phyloP scores from a whole-genome alignment of 2,888 invertebrate genomes.

The Agriotes lineatus region DNA sequence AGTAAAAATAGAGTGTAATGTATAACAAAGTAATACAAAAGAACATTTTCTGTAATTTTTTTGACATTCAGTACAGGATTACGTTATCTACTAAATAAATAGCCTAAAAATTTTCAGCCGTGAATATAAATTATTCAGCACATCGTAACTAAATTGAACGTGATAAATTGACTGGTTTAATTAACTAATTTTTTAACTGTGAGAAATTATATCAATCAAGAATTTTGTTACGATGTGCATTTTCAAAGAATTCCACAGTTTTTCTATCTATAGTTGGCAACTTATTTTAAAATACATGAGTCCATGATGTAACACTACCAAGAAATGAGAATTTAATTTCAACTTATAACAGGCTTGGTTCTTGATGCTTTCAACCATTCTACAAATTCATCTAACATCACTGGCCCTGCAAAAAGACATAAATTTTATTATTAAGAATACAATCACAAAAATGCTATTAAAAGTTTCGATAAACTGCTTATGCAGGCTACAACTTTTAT shows the following conservation, averaged over 20 bases:
- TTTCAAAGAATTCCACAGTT: slow-evolving; percentile 28
- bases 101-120: slow-evolving; percentile 32
- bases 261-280: slow-evolving; percentile 40
- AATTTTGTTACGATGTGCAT: slow-evolving; percentile 31
- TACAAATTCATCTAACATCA: slow-evolving; percentile 95
- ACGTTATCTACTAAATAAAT: slow-evolving; percentile 37
- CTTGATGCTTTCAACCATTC: slow-evolving; percentile 82
- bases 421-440: no score
- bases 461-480: no score
- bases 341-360: slow-evolving; percentile 70
- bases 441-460: no score
- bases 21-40: slow-evolving; percentile 42
- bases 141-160: slow-evolving; percentile 26
- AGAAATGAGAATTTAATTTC: slow-evolving; percentile 52
- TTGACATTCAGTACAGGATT: slow-evolving; percentile 35
- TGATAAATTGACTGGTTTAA: slow-evolving; percentile 4
- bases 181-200: slow-evolving; percentile 2
- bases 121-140: slow-evolving; percentile 26
- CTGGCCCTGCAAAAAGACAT: slow-evolving; percentile 84
- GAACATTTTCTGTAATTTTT: slow-evolving; percentile 27
- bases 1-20: slow-evolving; percentile 43
- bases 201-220: slow-evolving; percentile 1
- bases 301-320: slow-evolving; percentile 33
- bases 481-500: no score
- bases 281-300: slow-evolving; percentile 37